Evolutionary conservation across 2,113 vertebrate species (phyloP).

Genomic region (Colius striatus): DNA sequence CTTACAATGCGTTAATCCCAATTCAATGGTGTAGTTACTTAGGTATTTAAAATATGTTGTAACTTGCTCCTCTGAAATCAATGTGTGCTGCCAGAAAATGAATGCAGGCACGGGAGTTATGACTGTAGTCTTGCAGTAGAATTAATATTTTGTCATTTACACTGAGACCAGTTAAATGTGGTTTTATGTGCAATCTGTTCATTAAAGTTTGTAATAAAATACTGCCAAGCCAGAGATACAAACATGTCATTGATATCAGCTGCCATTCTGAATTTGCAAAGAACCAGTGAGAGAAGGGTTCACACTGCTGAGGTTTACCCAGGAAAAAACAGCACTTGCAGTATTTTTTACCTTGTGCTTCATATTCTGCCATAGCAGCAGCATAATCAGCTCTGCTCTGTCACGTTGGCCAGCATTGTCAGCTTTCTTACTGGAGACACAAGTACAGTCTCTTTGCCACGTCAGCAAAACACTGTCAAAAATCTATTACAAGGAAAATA

Average conservation of each 20-base stretch:
- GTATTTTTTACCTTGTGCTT: background rate
- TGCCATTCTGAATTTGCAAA: background rate
- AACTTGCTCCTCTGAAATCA: background rate
- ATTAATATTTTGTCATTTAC: background rate
- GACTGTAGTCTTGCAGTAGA: background rate
- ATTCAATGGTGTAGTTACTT: background rate
- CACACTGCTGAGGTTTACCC: background rate
- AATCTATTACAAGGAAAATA: background rate
- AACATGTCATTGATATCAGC: background rate
- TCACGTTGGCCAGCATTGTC: background rate
- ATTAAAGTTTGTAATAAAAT: background rate
- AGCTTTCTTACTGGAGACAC: background rate
- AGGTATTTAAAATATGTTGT: background rate
- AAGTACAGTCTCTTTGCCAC: background rate
- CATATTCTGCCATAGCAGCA: background rate
- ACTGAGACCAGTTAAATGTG: background rate
- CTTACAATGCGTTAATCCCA: background rate
- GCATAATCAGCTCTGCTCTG: accelerated
- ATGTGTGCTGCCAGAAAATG: background rate
- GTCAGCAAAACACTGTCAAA: background rate
- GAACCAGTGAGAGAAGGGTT: accelerated
- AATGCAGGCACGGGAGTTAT: background rate
- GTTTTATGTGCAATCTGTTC: background rate
- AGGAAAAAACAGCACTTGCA: background rate
- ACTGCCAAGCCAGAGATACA: background rate